Base-by-base conservation (phyloP, 2,888 invertebrate species). In the Lysandra coridon region DNA sequence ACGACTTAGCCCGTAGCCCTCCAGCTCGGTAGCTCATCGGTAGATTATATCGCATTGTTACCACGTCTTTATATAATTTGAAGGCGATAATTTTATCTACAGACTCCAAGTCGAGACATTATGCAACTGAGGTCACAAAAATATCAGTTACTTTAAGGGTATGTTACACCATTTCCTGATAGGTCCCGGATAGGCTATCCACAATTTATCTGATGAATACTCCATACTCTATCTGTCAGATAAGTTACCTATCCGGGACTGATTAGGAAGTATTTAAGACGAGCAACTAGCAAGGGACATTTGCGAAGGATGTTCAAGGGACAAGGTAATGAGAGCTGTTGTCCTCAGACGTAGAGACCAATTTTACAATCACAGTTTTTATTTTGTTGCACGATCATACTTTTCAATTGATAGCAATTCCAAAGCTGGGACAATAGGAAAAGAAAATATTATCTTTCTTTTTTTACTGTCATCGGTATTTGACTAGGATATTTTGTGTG, bases 1-100 rank as follows among this genome's bases (percentile, higher is more conserved):
- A 76, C 76, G 76, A 76, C 76, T 76, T 76, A 53, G 53, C 49
- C 76, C 17, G 75, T 49, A 75, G 23, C 75, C 33, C 33, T 33
- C 30, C 30, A 14, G 57, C 57, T 30, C 76, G 76, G 76, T 57
- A 76, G 76, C 76, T 49, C 76, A 76, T 76, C 49, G 75, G 12
- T 23, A 44, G 76, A 76, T 53, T 14, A 30, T 75, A 75, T 76
- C 76, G 53, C 4, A 44, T 76, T 76, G 76, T 76, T 57, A 14
- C 76, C 57, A 23, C 75, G 33, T 76, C 76, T 53, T 33, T 44
- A 74, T 74, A 74, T 74, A 44, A 74, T 44, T 73, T 73, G 44
- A 40, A 40, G 73, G 1, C 44, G 73, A 73, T 73, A 30, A 44
- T 40, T 44, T 44, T 73, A 69, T 69, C 69, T 37, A 2, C 33